Base-by-base conservation (phyloP, 2,888 invertebrate species). In the Platycheirus albimanus region DNA sequence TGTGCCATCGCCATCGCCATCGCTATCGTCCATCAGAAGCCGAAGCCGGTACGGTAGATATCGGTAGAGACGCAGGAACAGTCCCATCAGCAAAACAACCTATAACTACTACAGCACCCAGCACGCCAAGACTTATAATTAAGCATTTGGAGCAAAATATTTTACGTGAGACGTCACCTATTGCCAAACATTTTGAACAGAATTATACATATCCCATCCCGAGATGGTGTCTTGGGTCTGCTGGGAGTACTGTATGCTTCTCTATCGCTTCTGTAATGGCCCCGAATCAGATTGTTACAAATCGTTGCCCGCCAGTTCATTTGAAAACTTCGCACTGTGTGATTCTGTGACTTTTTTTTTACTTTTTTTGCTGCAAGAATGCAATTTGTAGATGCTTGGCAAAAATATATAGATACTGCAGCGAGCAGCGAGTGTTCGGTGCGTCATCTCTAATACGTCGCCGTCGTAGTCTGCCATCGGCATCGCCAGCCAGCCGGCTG, bases 141-240 rank as follows among this genome's bases (percentile, higher is more conserved):
- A 78, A 83, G 83, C 83, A 83, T 83, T 83, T 83, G 78, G 83
- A 74, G 64, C 78, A 83, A 52, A 78, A 69, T 83, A 70, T 78
- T 64, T 78, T 83, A 83, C 78, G 83, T 83, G 83, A 83, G 78
- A 78, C 83, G 78, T 83, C 78, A 83, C 69, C 83, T 83, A 78
- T 83, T 83, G 83, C 83, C 72, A 83, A 83, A 83, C 64, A 78
- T 78, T 78, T 74, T 74, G 38, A 83, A 83, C 83, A 69, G 30
- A 63, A 72, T 83, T 83, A 74, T 83, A 58, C 30, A 69, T 78
- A 71, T 76, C 38, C 52, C 49, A 15, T n/a, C n/a, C n/a, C n/a
- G 8, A 38, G 54, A 56, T 28, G 56, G 45, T 64, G 45, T 28
- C 11, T 19, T 17, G 19, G 4, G 1, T 52, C 15, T 13, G 41